Conservation (phyloP, 2,888 invertebrate species). For the Drosophila phalerata region DNA sequence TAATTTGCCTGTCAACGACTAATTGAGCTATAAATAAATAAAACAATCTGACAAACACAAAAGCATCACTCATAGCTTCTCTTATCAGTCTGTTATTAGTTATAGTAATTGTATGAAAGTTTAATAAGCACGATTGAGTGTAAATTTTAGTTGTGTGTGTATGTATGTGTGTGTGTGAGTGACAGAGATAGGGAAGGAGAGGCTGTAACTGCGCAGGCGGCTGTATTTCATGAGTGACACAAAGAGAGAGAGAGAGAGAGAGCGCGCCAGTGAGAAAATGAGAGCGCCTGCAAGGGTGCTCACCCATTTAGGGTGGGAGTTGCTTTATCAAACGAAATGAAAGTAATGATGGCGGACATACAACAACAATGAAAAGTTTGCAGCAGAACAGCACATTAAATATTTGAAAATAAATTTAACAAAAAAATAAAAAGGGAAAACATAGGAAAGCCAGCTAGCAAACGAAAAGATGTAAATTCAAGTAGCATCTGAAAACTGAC, state of each 20-base stretch:
- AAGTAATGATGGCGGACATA: constrained; percentile 73
- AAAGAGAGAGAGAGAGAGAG: constrained; percentile 8
- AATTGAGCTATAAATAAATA: constrained; percentile 49
- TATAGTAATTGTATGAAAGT: constrained; percentile 16
- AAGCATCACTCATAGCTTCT: constrained; percentile 24
- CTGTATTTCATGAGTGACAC: constrained; percentile 10
- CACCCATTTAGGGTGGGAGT: constrained; percentile 67
- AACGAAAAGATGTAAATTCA: neutral
- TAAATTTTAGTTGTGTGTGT: constrained; percentile 6
- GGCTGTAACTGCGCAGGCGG: constrained; percentile 35
- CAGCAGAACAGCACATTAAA: neutral
- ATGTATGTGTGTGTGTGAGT: constrained; percentile 12
- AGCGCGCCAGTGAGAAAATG: constrained; percentile 8
- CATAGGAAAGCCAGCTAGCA: too few relatives aligned
- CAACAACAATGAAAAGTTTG: constrained; percentile 10
- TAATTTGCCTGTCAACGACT: constrained; percentile 39
- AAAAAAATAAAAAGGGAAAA: neutral
- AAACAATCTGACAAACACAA: constrained; percentile 21
- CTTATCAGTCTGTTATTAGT: constrained; percentile 43
- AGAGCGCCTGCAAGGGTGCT: constrained; percentile 40
- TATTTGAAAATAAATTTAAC: neutral
- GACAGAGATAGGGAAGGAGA: constrained; percentile 7
- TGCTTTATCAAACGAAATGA: constrained; percentile 67
- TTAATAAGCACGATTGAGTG: constrained; percentile 10
- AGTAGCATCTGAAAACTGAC: neutral